Base-by-base conservation (phyloP, 2,888 invertebrate genomes). In the Aplocera efformata region DNA sequence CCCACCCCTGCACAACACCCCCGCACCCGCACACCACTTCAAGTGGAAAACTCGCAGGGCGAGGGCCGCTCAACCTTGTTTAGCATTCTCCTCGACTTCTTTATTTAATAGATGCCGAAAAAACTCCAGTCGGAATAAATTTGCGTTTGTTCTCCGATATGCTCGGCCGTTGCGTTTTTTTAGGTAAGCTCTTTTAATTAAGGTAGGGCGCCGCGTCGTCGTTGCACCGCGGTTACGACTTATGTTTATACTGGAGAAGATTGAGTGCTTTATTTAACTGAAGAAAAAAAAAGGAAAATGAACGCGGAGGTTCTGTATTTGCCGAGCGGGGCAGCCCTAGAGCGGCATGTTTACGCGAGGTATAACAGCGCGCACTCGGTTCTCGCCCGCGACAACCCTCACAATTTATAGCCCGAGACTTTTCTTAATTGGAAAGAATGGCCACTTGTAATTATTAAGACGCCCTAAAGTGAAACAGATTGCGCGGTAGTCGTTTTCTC, bases 381-480 rank as follows among this genome's bases (percentile, higher is more conserved):
- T 64, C 60, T 57, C 67, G 60, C 62, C 54, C 67, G 74, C 77
- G 81, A 79, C 84, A 79, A 72, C 84, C 80, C 84, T 81, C 75
- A 67, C 81, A 81, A 84, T 88, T 88, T 88, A 88, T 85, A 76
- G 83, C 80, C 70, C 67, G 76, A 80, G 85, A 84, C 82, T 84
- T 83, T 82, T 84, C 85, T 85, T 88, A 88, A 88, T 88, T 86
- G 85, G 84, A 86, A 86, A 82, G 81, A 86, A 88, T 84, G 84
- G 86, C 84, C 84, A 88, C 86, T 86, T 86, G 85, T 84, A 86
- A 86, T 88, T 86, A 86, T 85, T 85, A 86, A 85, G 84, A 81
- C 84, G 80, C 80, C 80, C 81, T 82, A 83, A 86, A 86, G 84
- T 84, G 86, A 85, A 86, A 86, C 86, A 85, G 86, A 88, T 88